phyloP scores from a whole-genome alignment of 2,888 invertebrate species.

The Drosophila neonasuta region DNA sequence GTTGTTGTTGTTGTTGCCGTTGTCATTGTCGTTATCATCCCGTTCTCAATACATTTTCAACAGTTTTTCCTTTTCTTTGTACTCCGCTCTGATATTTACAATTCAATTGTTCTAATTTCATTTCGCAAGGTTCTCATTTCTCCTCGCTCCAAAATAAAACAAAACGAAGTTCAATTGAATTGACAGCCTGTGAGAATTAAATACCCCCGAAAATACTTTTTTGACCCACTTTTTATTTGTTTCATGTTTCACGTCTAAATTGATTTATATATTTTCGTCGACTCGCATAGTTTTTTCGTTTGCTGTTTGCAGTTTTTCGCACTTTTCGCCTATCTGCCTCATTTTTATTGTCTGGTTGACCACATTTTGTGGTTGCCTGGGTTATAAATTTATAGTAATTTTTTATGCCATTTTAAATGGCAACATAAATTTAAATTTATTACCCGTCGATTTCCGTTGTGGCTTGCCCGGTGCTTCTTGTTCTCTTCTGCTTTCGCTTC shows the following conservation, averaged over 20 bases:
- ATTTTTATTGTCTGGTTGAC: constrained; percentile 66
- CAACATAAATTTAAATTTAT: constrained; percentile 75
- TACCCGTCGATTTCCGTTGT: constrained; percentile 66
- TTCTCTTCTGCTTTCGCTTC: neutral
- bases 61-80: constrained; percentile 32
- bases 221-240: constrained; percentile 39
- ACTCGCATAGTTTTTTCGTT: constrained; percentile 17
- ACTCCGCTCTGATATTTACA: constrained; percentile 65
- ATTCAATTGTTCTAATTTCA: constrained; percentile 77
- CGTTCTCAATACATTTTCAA: constrained; percentile 4
- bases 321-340: constrained; percentile 35
- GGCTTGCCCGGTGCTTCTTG: constrained; percentile 27
- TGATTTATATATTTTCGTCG: constrained; percentile 62
- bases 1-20: neutral
- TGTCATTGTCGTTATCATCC: constrained; percentile 19
- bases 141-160: constrained; percentile 7
- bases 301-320: constrained; percentile 8
- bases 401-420: constrained; percentile 68
- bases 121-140: constrained; percentile 51
- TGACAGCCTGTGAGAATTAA: constrained; percentile 69
- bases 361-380: constrained; percentile 65
- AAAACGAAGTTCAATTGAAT: constrained; percentile 67
- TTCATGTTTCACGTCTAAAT: constrained; percentile 62
- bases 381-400: constrained; percentile 73
- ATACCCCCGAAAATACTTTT: constrained; percentile 47